Evolutionary conservation across 2,113 vertebrate genomes (phyloP), one percentile per base, ranked within the genome.

Genomic region (Rutilus rutilus): DNA sequence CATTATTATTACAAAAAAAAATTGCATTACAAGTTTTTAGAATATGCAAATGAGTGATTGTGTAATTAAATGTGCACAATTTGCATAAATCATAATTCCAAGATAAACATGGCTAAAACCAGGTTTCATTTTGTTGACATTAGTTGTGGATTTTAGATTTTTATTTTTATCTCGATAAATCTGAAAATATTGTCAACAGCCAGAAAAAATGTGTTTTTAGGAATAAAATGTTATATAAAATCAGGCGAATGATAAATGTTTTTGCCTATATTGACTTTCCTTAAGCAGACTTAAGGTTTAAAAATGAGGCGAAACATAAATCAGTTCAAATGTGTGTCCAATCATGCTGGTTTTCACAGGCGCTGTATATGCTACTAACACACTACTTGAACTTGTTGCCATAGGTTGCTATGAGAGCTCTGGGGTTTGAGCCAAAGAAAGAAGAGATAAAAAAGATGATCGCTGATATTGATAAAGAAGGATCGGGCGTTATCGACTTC

Each of bases 361-460:
- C 25, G 25, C 6, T 39, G 39, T 39, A 39, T 36, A 39, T 57
- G 19, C 14, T 14, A 64, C 39, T 73, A 57, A 39, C 84, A 17
- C 86, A 71, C 6, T 67, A 89, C 1, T 21, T 7, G 5, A 17
- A 17, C 33, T 59, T 87, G 17, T 75, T 79, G 17, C 10, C 89
- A 47, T 90, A 99, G 97, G 97, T 98, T 90, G 97, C 97, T 0
- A 97, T 98, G 97, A 93, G 94, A 67, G 97, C 98, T 57, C 94
- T 98, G 36, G 97, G 98, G 33, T 98, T 99, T 93, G 97, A 98
- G 89, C 97, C 97, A 59, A 99, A 97, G 93, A 97, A 98, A 89
- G 97, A 98, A 88, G 97, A 99, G 90, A 94, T 99, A 85, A 97
- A 94, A 92, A 96, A 96, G 90, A 96, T 99, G 96, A 94, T 97